Base-by-base conservation (phyloP, 2,113 vertebrate species). In the Pyrgilauda ruficollis region DNA sequence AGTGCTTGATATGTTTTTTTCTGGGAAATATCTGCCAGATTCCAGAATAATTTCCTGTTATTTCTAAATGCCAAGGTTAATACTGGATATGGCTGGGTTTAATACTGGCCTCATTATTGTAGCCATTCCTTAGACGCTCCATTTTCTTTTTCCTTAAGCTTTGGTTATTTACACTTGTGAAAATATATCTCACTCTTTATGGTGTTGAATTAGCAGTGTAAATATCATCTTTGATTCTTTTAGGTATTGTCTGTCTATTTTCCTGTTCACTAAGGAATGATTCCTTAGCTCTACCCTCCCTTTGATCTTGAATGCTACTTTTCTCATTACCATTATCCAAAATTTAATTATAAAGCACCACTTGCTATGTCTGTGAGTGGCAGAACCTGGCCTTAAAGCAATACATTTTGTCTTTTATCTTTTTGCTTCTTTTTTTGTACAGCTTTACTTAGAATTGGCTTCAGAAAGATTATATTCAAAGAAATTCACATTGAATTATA, bases 181-280 rank as follows among this genome's bases (percentile, higher is more conserved):
- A 91, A 93, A 94, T 59, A 61, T 35, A 77, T 95, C 79, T 96
- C 76, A 95, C 84, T 94, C 55, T 90, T 61, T 88, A 80, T 33
- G 82, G 39, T 64, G 39, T 91, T 93, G 59, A 89, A 87, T 95
- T 95, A 93, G 77, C 78, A 81, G 63, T 64, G 68, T 68, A 96
- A 95, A 95, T 96, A 93, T 49, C 46, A 87, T 80, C 43, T 88
- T 70, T 74, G 19, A 86, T 93, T 95, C 68, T 94, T 94, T 77
- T 67, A 81, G 44, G 52, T 31, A 43, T 94, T 74, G 28, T 74
- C 81, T 94, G 52, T 95, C 89, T 93, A 74, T 95, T 91, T 93
- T 93, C 35, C 39, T 94, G 37, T 87, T 93, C 82, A 77, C 70
- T 83, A 56, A 91, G 31, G 47, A 62, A 39, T 76, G 47, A 86